phyloP scores from a whole-genome alignment of 2,888 invertebrate species.

The Agrochola litura region DNA sequence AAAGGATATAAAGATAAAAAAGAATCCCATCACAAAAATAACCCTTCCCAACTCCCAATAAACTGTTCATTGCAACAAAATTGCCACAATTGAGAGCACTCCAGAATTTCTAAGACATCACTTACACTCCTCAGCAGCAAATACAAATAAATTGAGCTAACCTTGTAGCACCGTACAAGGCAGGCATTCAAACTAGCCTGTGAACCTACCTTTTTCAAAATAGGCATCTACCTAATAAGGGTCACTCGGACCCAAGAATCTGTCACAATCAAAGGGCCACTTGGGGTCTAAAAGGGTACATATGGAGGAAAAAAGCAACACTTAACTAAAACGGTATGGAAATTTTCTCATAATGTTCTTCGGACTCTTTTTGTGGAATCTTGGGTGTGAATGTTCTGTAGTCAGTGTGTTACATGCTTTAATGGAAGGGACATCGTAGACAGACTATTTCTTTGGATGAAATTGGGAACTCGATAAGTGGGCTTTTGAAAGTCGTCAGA shows the following conservation, averaged over 20 bases:
- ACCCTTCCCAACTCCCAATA: neutral
- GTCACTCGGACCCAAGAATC: constrained; percentile 64
- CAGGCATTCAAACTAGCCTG: constrained; percentile 34
- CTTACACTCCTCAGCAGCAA: constrained; percentile 1
- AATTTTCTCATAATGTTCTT: constrained; percentile 76
- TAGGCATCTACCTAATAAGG: constrained; percentile 54
- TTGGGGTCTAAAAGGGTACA: constrained; percentile 72
- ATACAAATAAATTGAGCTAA: constrained; percentile 30
- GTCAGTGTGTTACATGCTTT: constrained; percentile 43
- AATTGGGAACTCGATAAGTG: constrained; percentile 3
- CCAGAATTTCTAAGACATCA: constrained; percentile 20
- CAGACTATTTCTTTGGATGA: constrained; percentile 33
- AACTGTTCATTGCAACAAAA: constrained; percentile 13
- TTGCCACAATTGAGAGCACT: constrained; percentile 25
- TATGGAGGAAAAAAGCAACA: constrained; percentile 69
- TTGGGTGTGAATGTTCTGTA: constrained; percentile 52
- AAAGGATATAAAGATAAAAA: neutral
- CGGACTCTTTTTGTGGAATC: constrained; percentile 68
- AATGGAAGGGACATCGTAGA: constrained; percentile 47
- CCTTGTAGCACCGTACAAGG: constrained; percentile 39
- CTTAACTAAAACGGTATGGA: constrained; percentile 77
- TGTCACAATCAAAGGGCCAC: constrained; percentile 76
- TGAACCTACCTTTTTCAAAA: constrained; percentile 27
- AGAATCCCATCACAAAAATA: neutral
- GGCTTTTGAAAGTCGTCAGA: neutral